Evolutionary conservation across 92 coral and sea anemone genomes (phyloP), one percentile per base, ranked within the genome.

Genomic region (Heliopora coerulea): DNA sequence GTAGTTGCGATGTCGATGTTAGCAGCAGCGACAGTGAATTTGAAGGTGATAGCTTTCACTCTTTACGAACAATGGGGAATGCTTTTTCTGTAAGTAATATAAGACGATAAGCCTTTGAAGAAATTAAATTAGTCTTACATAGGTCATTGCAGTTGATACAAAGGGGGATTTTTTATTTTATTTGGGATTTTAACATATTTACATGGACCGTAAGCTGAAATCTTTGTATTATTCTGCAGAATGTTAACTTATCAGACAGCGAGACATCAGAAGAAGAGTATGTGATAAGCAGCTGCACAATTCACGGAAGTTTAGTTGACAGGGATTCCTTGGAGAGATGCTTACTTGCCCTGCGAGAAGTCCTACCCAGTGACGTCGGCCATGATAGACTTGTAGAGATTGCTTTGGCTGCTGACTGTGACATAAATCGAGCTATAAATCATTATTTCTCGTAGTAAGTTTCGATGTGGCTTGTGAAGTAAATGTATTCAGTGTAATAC

Each of bases 371-470:
- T 26, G 72, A 83, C 8, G 72, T 89, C 42, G 86, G 91, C 30
- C 82, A 91, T 10, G 59, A 87, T 32, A 96, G 88, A 69, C 85
- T 92, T 29, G 77, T 87, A 44, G 88, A 91, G 62, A 80, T 90
- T 37, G 74, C 92, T 15, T 54, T 92, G 56, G 97, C 97, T 0
- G 97, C 97, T 11, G 96, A 92, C 58, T 92, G 89, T 54, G 97
- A 92, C 32, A 86, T 91, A 0, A 92, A 90, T 62, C 84, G 97
- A 65, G 97, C 97, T 8, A 74, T 92, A 41, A 92, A 92, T 69
- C 91, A 90, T 80, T 84, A 85, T 56, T 92, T 92, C 75, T 65
- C 96, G 20, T 63, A 64, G 54, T n/a, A n/a, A n/a, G n/a, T n/a
- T n/a, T n/a, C n/a, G n/a, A n/a, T n/a, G n/a, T n/a, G n/a, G n/a